Conservation (phyloP, 2,797 vertebrate genomes). For the Pangasius larnaudii region DNA sequence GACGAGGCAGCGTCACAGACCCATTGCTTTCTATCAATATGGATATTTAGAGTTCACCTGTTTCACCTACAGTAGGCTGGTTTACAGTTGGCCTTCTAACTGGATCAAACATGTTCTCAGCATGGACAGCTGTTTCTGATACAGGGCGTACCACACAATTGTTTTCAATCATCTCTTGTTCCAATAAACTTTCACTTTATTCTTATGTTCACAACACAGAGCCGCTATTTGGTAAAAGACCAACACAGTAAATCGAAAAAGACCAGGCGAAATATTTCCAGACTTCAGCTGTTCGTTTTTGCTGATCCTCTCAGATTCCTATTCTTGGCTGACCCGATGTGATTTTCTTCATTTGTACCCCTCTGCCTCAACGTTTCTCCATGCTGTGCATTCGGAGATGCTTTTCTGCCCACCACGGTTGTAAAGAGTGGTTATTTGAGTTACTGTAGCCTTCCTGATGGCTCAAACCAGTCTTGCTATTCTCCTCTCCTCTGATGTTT, state of each 20-base stretch:
- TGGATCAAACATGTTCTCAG: neutral
- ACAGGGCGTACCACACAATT: neutral
- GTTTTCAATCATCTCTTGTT: neutral
- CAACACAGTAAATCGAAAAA: neutral
- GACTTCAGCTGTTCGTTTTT: neutral
- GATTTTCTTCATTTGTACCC: neutral
- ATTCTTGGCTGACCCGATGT: neutral
- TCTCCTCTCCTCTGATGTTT: neutral
- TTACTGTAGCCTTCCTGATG: neutral
- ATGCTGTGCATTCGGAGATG: neutral
- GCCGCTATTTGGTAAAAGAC: neutral
- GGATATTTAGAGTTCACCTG: conserved; percentile 69
- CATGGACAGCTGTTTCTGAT: neutral
- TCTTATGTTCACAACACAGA: neutral
- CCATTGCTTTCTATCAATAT: conserved; percentile 70
- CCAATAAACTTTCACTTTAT: neutral
- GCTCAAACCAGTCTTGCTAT: neutral
- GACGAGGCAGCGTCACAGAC: conserved; percentile 35
- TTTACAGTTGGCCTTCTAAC: conserved; percentile 16
- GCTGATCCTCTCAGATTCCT: neutral
- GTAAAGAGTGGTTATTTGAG: neutral
- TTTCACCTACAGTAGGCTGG: conserved; percentile 55
- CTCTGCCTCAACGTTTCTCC: neutral
- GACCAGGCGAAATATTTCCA: neutral
- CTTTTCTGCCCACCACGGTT: neutral